These are phyloP conservation scores for Pollicipes pollicipes DNA, from an alignment of 1,140 invertebrate genomes.

Conservation along the genomic window DNA sequence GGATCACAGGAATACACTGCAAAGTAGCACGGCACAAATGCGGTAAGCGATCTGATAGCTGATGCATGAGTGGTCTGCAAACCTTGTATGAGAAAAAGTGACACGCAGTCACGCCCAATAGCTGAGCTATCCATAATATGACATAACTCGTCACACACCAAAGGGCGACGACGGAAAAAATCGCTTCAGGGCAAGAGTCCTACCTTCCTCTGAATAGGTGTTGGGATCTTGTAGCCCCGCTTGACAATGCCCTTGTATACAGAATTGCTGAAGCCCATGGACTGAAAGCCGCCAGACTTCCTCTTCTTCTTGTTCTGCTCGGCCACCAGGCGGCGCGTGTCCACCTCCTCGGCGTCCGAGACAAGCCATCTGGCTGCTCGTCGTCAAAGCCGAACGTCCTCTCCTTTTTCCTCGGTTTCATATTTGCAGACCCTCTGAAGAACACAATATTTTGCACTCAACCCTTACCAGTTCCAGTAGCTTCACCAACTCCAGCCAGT, in stretches of 20 bases:
- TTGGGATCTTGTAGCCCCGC: conserved; percentile 92
- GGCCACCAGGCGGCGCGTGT: conserved; percentile 1
- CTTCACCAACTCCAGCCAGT: too few species aligned
- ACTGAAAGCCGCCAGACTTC: conserved; percentile 44
- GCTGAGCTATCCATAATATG: too few species aligned
- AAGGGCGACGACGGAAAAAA: too few species aligned
- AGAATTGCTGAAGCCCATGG: conserved; percentile 64
- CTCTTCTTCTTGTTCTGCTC: not conserved
- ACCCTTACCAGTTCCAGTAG: too few species aligned
- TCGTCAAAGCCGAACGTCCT: not conserved
- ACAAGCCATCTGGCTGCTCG: not conserved
- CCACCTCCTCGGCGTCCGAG: not conserved
- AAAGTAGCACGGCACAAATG: conserved; percentile 24
- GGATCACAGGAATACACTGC: conserved; percentile 79
- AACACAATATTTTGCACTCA: too few species aligned
- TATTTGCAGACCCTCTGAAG: too few species aligned
- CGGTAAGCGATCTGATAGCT: too few species aligned
- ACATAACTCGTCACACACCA: too few species aligned
- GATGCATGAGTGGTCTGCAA: too few species aligned
- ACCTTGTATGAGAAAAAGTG: too few species aligned
- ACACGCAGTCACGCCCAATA: too few species aligned
- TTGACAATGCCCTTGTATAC: conserved; percentile 76
- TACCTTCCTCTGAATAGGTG: conserved; percentile 96
- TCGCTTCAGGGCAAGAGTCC: too few species aligned
- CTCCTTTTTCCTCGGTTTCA: not conserved